Evolutionary conservation across 2,888 invertebrate species (phyloP), one percentile per base, ranked within the genome.

Genomic region (Drosophila buzzatii): DNA sequence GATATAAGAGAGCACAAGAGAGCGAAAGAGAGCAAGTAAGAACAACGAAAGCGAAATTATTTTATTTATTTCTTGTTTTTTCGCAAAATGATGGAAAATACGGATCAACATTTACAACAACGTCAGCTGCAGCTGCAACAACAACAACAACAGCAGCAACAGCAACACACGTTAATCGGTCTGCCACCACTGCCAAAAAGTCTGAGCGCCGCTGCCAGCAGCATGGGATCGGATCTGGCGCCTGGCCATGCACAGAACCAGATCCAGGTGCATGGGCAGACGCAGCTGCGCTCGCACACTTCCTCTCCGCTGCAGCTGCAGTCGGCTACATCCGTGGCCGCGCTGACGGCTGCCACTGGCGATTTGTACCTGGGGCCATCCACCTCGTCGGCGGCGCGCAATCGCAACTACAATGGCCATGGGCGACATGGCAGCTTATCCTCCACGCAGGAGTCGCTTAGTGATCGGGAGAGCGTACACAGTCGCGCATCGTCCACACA

Each of bases 141-240:
- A 18, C 69, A 71, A 18, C 73, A 60, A 39, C 70, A 58, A 47
- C 86, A 82, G 55, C 87, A 60, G 39, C 70, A 58, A 47, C 86
- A 82, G 55, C 87, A 79, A 31, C 70, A 69, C 49, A 42, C 76
- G 39, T 61, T 87, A 73, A 70, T 73, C 91, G 97, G 97, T 59
- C 93, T 98, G 89, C 98, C 98, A 59, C 97, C 98, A 27, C 94
- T 98, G 87, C 98, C 98, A 57, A 97, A 97, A 94, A 97, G 97
- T 90, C 94, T 98, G 33, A 97, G 97, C 91, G 96, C 97, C 61
- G 96, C 97, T 91, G 95, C 90, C 6, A 75, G 75, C 9, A 59
- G 69, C 27, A 65, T 76, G 37, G 73, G 51, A 1, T 45, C 70
- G 14, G 64, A 39, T 18, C 47, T 49, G 27, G 37, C 20, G 7